Conservation (phyloP, 2,888 invertebrate genomes). For the Lepidochrysops patricia region DNA sequence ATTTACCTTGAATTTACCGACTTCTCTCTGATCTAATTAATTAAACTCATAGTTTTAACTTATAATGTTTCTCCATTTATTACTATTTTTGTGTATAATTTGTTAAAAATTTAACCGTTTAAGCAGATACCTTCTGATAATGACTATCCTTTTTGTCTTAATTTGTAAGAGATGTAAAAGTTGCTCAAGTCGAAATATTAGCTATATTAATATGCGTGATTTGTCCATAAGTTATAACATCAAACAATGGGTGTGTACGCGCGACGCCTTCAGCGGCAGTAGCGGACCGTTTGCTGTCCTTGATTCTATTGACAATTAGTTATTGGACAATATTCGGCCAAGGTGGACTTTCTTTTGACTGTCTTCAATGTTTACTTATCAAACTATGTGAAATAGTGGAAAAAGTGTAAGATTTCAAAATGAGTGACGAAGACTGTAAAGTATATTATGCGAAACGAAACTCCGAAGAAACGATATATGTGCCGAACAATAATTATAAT, state of each 20-base stretch:
- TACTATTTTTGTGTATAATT: too few species aligned
- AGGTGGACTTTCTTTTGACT: slow-evolving; percentile 33
- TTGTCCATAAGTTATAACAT: slow-evolving; percentile 53
- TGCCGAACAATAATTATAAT: slow-evolving; percentile 60
- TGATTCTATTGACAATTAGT: slow-evolving; percentile 51
- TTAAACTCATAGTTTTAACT: too few species aligned
- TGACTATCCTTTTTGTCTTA: neutral
- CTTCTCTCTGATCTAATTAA: too few species aligned
- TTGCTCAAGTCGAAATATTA: slow-evolving; percentile 26
- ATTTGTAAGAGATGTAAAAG: slow-evolving; percentile 1
- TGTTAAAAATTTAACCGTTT: too few species aligned
- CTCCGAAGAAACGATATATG: slow-evolving; percentile 49
- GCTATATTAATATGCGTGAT: slow-evolving; percentile 60
- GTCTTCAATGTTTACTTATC: slow-evolving; percentile 18
- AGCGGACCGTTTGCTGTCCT: slow-evolving; percentile 66
- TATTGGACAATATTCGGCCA: slow-evolving; percentile 47
- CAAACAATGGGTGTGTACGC: slow-evolving; percentile 46
- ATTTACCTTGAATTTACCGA: too few species aligned
- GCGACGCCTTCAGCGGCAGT: slow-evolving; percentile 44
- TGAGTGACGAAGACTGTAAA: slow-evolving; percentile 60
- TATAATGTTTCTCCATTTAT: neutral
- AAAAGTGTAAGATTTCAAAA: slow-evolving; percentile 33
- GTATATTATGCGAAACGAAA: slow-evolving; percentile 51
- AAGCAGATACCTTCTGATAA: neutral
- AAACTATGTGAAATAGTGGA: slow-evolving; percentile 25